A percentile compares a stretch with the other conserved stretches of the same genome.
Conservation (phyloP, 2,113 vertebrate genomes). For the Notiomystis cincta region DNA sequence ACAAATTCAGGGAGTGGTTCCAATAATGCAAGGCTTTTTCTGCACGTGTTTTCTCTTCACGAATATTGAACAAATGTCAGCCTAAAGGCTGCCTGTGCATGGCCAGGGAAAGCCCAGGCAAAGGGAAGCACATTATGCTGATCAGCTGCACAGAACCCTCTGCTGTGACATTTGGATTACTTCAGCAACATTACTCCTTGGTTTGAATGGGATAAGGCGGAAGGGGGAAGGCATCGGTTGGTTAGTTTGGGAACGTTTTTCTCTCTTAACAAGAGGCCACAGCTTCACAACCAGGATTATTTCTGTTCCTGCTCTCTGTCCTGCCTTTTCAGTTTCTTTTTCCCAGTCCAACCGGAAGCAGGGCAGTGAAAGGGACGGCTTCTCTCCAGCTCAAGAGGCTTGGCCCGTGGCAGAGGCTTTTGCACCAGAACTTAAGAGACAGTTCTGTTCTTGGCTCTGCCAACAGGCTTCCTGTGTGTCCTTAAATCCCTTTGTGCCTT, state of each 20-base stretch:
- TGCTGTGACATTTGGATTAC: constrained; percentile 45
- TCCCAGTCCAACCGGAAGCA: constrained; percentile 38
- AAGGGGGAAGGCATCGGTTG: not conserved
- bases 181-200: constrained; percentile 45
- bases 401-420: constrained; percentile 2
- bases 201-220: not conserved
- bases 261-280: constrained; percentile 20
- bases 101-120: not conserved
- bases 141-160: constrained; percentile 5
- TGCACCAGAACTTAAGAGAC: not conserved
- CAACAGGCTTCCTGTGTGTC: constrained; percentile 8
- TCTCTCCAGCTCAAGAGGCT: constrained; percentile 9
- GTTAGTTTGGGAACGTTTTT: constrained; percentile 46
- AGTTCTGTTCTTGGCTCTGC: constrained; percentile 3
- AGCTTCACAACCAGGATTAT: constrained; percentile 35
- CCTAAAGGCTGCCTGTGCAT: not conserved
- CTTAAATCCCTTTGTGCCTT: constrained; percentile 14
- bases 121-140: constrained; percentile 28
- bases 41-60: not conserved
- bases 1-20: not conserved
- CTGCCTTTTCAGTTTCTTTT: constrained; percentile 48
- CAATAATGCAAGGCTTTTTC: not conserved
- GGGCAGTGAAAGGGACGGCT: constrained; percentile 16
- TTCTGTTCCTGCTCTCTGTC: constrained; percentile 9
- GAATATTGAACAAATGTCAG: not conserved